Evolutionary conservation across 1,140 invertebrate genomes (phyloP), one percentile per base, ranked within the genome.

Genomic region (Cecropterus lyciades): DNA sequence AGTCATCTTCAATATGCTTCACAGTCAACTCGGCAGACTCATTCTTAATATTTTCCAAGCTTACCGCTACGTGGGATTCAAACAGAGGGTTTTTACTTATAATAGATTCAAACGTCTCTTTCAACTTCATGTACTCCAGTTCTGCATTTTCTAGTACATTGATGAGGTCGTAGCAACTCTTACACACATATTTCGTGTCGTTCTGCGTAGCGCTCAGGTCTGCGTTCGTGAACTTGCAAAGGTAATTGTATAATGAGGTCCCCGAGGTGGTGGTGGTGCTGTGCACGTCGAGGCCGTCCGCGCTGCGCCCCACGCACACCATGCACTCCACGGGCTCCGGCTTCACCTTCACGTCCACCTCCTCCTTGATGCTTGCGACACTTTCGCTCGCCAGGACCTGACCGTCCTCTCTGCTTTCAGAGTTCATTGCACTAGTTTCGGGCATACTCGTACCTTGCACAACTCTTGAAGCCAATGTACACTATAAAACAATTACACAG

Each of bases 71-170:
- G 49, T 62, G 55, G 1, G 30, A 10, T 0, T 76, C 79, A 67
- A 91, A 89, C 51, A 91, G 57, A 3, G 89, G 89, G 62, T 91
- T 91, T 69, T 87, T 89, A 55, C 72, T 87, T 16, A 91, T 70
- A 13, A 91, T 83, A 43, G 82, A 71, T 51, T 90, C 84, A 72
- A 91, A 91, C 14, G 80, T 72, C 33, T 87, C 82, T 69, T 85
- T 90, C 9, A 88, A 49, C 63, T 89, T 90, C 1, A 77, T 40
- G 49, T 91, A 91, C 48, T 89, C 87, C 16, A 82, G 48, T 66
- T 91, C 89, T 9, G 89, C 78, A 42, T 80, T 78, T 68, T 91
- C 87, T 27, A 91, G 66, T 20, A 88, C 71, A 63, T 88, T 84
- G 46, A 91, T 77, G 53, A 91, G 79, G 11, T 89, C 84, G 49